Percentiles rank a stretch among this genome's conserved stretches.
These are phyloP conservation scores for Torymus texanus DNA, from an alignment of 2,888 invertebrate species.

Conservation along the genomic window DNA sequence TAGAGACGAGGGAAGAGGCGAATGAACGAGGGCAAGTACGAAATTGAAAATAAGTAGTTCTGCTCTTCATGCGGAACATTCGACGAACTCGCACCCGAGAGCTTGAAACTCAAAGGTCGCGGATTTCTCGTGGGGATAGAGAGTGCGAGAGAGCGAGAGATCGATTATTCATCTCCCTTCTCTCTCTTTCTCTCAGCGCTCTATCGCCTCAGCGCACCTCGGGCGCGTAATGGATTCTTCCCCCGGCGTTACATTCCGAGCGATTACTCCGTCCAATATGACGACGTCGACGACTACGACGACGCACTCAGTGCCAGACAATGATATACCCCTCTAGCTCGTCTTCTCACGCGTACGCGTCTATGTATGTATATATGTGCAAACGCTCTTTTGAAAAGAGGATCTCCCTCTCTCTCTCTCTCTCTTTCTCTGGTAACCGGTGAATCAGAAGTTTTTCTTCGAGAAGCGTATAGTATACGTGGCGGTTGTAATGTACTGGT, in stretches of 20 bases:
- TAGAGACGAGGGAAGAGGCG: too few relatives aligned
- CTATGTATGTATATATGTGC: neutral
- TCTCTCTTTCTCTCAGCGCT: neutral
- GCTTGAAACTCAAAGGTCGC: neutral
- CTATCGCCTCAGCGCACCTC: neutral
- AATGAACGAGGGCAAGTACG: neutral
- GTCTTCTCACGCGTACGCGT: neutral
- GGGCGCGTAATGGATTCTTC: neutral
- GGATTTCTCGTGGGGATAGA: slow-evolving; percentile 31
- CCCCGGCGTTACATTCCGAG: slow-evolving; percentile 29
- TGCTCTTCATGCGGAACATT: neutral
- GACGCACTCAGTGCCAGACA: slow-evolving; percentile 15
- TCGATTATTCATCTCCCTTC: slow-evolving; percentile 44
- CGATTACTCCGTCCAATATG: slow-evolving; percentile 45
- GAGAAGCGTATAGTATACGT: too few relatives aligned
- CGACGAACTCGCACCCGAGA: neutral
- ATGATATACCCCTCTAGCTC: neutral
- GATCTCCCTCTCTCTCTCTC: too few relatives aligned
- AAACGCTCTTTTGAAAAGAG: too few relatives aligned
- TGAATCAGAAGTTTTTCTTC: too few relatives aligned
- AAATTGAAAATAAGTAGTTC: slow-evolving; percentile 28
- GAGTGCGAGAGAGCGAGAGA: slow-evolving; percentile 20
- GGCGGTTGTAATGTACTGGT: too few relatives aligned
- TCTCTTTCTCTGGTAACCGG: too few relatives aligned
- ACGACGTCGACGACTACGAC: slow-evolving; percentile 1